phyloP scores from a whole-genome alignment of 2,797 vertebrate species.

The Mallotus villosus region DNA sequence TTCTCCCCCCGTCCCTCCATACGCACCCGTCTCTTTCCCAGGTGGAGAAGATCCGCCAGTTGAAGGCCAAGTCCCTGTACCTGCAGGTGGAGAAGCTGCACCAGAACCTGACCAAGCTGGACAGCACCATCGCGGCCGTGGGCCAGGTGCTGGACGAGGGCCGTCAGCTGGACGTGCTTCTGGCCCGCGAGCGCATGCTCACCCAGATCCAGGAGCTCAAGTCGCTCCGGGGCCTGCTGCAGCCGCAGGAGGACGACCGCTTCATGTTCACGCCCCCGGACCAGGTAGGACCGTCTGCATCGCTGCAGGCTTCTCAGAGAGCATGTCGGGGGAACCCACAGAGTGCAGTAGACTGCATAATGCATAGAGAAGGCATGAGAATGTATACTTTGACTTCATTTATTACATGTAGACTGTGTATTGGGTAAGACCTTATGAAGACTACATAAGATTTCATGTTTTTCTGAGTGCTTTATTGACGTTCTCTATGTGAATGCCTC shows the following conservation, averaged over 20 bases:
- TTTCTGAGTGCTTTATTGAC: neutral
- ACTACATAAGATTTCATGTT: neutral
- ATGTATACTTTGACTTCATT: too few species aligned
- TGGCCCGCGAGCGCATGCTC: conserved; percentile 94
- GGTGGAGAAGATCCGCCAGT: conserved; percentile 98
- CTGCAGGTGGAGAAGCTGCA: conserved; percentile 97
- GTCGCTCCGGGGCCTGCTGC: conserved; percentile 85
- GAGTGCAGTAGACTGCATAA: neutral
- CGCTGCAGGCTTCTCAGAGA: neutral
- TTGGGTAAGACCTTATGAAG: neutral
- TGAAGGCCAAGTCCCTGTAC: conserved; percentile 98
- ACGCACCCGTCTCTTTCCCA: conserved; percentile 45
- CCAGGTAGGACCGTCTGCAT: conserved; percentile 63
- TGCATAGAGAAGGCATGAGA: too few species aligned
- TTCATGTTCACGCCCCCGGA: conserved; percentile 97
- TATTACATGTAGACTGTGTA: too few species aligned
- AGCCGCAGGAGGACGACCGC: conserved; percentile 94
- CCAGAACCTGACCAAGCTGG: conserved; percentile 93
- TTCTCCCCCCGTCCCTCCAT: neutral
- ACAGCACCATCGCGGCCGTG: conserved; percentile 93
- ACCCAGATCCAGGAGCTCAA: conserved; percentile 97
- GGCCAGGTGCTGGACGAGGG: conserved; percentile 97
- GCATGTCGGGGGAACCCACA: neutral
- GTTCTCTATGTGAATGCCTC: neutral
- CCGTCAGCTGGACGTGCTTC: conserved; percentile 88